These are phyloP conservation scores for Paradoxurus hermaphroditus DNA, from an alignment of 2,113 vertebrate species.

Conservation along the genomic window DNA sequence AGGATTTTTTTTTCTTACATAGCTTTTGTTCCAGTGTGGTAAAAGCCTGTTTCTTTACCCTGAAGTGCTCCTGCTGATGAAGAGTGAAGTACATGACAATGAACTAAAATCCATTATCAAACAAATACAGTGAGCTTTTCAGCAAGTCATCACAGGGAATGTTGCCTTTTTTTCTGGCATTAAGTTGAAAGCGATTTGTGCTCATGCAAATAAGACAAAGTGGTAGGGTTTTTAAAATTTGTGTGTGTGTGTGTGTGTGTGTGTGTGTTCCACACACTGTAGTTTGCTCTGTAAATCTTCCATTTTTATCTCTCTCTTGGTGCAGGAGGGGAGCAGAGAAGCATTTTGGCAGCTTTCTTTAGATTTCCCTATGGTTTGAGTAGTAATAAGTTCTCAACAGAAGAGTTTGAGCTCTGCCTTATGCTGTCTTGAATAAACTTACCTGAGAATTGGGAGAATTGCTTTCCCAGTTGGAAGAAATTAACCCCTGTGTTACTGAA, in stretches of 20 bases:
- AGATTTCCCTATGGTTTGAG: conserved; percentile 55
- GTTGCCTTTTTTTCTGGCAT: conserved; percentile 79
- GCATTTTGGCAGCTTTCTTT: conserved; percentile 1
- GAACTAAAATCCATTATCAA: conserved; percentile 84
- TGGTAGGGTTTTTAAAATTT: conserved; percentile 37
- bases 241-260: conserved; percentile 20
- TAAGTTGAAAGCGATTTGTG: conserved; percentile 78
- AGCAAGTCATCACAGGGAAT: conserved; percentile 79
- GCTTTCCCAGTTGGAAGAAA: neutral
- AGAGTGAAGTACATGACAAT: conserved; percentile 80
- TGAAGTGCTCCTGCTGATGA: conserved; percentile 79
- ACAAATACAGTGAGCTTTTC: conserved; percentile 82
- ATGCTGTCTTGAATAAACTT: conserved; percentile 63
- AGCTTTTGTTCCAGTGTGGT: conserved; percentile 79
- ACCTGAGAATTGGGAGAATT: conserved; percentile 54
- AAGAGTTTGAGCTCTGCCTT: conserved; percentile 66
- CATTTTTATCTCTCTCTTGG: conserved; percentile 53
- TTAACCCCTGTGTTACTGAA: conserved; percentile 21
- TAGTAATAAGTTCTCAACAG: conserved; percentile 42
- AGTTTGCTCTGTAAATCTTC: conserved; percentile 75
- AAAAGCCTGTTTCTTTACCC: conserved; percentile 79
- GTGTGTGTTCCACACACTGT: conserved; percentile 39
- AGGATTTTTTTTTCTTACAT: conserved; percentile 66
- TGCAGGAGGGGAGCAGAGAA: neutral
- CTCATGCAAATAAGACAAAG: conserved; percentile 75